phyloP scores from a whole-genome alignment of 2,113 vertebrate genomes.

The Leptosomus discolor region DNA sequence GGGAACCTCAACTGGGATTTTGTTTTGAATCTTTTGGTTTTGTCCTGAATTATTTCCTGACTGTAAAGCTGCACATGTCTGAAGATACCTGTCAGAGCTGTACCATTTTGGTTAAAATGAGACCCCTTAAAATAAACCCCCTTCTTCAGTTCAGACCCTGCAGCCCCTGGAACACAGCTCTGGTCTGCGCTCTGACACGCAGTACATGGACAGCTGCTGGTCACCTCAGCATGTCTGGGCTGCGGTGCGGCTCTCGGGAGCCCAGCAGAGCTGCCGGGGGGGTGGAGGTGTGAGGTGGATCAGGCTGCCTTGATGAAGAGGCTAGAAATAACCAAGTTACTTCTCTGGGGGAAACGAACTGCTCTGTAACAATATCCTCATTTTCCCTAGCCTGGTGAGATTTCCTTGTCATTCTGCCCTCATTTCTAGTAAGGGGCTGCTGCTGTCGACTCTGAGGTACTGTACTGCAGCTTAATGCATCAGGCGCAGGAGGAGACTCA shows the following conservation, averaged over 20 bases:
- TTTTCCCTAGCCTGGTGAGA: neutral
- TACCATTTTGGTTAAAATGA: neutral
- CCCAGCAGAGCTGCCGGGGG: rapidly evolving
- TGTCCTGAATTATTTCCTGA: neutral
- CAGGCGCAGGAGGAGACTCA: rapidly evolving
- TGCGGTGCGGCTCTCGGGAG: rapidly evolving
- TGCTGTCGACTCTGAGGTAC: neutral
- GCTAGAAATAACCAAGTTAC: neutral
- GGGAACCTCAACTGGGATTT: neutral
- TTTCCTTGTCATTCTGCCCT: neutral
- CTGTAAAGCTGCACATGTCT: neutral
- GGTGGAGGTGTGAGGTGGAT: neutral
- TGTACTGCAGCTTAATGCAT: rapidly evolving
- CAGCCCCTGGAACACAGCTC: rapidly evolving
- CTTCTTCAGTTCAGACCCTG: rapidly evolving
- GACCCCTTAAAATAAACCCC: neutral
- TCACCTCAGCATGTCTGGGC: rapidly evolving
- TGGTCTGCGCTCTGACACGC: rapidly evolving
- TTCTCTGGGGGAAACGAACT: neutral
- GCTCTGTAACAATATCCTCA: rapidly evolving
- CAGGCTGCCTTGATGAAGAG: neutral
- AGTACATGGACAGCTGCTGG: rapidly evolving
- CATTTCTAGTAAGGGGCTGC: neutral
- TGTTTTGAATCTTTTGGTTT: neutral
- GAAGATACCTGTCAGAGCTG: rapidly evolving